phyloP scores from a whole-genome alignment of 1,140 invertebrate species.

The Papilio xuthus region DNA sequence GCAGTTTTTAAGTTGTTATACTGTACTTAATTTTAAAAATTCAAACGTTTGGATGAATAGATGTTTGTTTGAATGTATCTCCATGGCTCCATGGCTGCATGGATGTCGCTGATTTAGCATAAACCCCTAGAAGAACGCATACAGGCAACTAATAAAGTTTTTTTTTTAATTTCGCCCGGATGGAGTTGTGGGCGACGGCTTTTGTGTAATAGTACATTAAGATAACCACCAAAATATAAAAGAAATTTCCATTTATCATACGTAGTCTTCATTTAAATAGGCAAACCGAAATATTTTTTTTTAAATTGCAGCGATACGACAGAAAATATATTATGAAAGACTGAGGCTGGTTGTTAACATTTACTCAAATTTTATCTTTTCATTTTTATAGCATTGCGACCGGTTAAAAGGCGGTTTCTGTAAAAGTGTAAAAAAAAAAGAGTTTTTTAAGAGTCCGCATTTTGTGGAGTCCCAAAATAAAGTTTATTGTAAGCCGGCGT shows the following conservation, averaged over 20 bases:
- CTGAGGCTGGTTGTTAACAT: conserved; percentile 52
- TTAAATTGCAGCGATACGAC: conserved; percentile 18
- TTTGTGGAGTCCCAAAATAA: conserved; percentile 68
- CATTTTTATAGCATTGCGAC: conserved; percentile 59
- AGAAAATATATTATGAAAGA: neutral
- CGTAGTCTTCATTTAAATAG: neutral
- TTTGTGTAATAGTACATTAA: no score
- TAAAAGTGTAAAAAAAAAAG: conserved; percentile 59
- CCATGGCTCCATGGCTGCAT: no score
- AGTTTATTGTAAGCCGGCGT: conserved; percentile 68
- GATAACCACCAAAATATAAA: neutral
- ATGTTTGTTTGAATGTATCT: no score
- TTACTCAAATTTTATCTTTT: conserved; percentile 58
- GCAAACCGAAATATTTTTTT: neutral
- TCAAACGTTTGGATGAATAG: no score
- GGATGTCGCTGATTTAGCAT: no score
- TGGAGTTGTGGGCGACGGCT: no score
- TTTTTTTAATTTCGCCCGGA: no score
- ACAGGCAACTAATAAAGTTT: no score
- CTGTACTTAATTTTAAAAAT: no score
- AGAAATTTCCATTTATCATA: neutral
- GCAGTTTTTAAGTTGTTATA: no score
- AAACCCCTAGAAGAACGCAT: no score
- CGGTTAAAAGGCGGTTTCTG: conserved; percentile 53
- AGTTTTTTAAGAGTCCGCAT: conserved; percentile 57